Conservation (phyloP, 1,140 invertebrate genomes). For the Drosophila truncata region DNA sequence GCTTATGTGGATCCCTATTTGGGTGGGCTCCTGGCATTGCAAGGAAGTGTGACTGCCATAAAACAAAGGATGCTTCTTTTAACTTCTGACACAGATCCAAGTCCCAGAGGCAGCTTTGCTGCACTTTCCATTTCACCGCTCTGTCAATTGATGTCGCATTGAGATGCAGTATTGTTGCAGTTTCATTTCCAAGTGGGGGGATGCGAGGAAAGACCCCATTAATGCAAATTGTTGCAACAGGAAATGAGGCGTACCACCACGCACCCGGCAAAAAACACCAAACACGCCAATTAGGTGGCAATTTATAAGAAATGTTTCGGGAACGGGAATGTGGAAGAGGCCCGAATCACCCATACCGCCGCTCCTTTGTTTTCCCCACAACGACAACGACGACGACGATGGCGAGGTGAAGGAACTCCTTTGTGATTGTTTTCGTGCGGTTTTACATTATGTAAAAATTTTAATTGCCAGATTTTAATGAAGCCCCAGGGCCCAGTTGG, state of each 20-base stretch:
- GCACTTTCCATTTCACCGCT: constrained; percentile 59
- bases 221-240: constrained; percentile 74
- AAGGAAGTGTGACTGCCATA: constrained; percentile 19
- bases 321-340: constrained; percentile 3
- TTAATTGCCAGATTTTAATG: constrained; percentile 72
- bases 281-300: constrained; percentile 67
- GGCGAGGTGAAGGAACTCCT: constrained; percentile 56
- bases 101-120: constrained; percentile 21
- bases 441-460: constrained; percentile 58
- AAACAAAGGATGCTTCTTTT: constrained; percentile 48
- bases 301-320: constrained; percentile 60
- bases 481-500: constrained; percentile 34
- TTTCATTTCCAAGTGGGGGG: background rate
- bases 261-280: constrained; percentile 51
- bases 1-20: constrained; percentile 21
- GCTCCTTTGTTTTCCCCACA: constrained; percentile 19
- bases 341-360: background rate
- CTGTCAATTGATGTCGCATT: constrained; percentile 42
- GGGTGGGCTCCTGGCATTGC: constrained; percentile 15
- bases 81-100: constrained; percentile 62
- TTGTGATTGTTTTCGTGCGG: constrained; percentile 25
- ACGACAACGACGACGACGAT: constrained; percentile 15
- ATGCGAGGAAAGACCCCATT: constrained; percentile 19
- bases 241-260: constrained; percentile 70
- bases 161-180: constrained; percentile 10